These are phyloP conservation scores for Siderastrea siderea DNA, from an alignment of 92 coral and sea anemone species.

Conservation along the genomic window DNA sequence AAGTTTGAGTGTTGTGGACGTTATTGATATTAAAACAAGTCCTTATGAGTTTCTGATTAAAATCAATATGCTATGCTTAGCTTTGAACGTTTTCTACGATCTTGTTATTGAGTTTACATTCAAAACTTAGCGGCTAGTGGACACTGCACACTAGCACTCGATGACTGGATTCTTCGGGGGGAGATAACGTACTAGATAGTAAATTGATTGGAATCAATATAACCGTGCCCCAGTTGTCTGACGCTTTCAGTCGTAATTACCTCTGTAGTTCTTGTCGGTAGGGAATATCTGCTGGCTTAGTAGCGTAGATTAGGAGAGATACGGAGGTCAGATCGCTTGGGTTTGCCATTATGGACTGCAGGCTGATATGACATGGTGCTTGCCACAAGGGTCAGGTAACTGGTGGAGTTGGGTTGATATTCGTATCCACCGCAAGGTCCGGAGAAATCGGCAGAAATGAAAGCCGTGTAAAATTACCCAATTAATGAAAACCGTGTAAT, in stretches of 20 bases:
- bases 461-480: no score
- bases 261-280: slow-evolving; percentile 60
- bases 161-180: slow-evolving; percentile 58
- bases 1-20: no score
- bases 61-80: no score
- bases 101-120: no score
- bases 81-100: no score
- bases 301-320: slow-evolving; percentile 41
- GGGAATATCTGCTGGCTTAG: slow-evolving; percentile 49
- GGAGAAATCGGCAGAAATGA: slow-evolving; percentile 41
- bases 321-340: slow-evolving; percentile 39
- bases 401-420: slow-evolving; percentile 58
- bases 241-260: slow-evolving; percentile 26
- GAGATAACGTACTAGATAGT: slow-evolving; percentile 51
- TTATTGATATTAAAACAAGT: no score
- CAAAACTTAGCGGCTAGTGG: no score
- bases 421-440: slow-evolving; percentile 82
- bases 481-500: no score
- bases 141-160: slow-evolving; percentile 35
- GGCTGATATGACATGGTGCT: slow-evolving; percentile 67
- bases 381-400: slow-evolving; percentile 61
- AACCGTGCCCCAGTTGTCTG: slow-evolving; percentile 72
- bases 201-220: slow-evolving; percentile 47
- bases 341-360: slow-evolving; percentile 40
- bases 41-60: no score